Conservation (phyloP, 2,888 invertebrate genomes). For the Anoplius nigerrimus region DNA sequence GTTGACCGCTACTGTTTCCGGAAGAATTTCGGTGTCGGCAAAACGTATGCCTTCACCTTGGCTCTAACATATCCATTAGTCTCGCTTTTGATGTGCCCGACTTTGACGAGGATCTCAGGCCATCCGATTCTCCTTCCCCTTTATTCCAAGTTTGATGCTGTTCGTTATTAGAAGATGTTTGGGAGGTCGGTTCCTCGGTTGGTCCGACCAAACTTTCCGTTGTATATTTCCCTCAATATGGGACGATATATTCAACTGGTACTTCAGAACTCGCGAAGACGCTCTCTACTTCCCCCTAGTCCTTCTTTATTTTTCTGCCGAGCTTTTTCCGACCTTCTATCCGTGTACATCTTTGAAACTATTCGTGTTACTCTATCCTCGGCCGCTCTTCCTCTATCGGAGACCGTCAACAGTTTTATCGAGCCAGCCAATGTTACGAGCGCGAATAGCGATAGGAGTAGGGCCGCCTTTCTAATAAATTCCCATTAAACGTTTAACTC, state of each 20-base stretch:
- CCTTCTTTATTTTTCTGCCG: background rate
- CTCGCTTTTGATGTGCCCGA: constrained; percentile 47
- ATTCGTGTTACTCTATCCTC: too few relatives aligned
- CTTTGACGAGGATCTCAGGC: constrained; percentile 55
- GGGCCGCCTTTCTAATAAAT: background rate
- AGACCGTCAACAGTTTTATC: too few relatives aligned
- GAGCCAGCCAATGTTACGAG: too few relatives aligned
- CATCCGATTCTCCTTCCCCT: constrained; percentile 1
- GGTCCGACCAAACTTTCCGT: too few relatives aligned
- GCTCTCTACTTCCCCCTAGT: constrained; percentile 19
- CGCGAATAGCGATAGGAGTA: too few relatives aligned
- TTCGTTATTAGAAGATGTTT: constrained; percentile 45
- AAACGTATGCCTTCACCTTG: constrained; percentile 28
- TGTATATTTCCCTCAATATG: too few relatives aligned
- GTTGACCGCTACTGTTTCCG: too few relatives aligned
- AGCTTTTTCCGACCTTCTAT: too few relatives aligned
- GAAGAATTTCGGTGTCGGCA: too few relatives aligned
- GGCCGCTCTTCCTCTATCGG: too few relatives aligned
- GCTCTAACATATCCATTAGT: constrained; percentile 58
- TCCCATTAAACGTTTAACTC: constrained; percentile 2
- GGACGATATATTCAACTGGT: too few relatives aligned
- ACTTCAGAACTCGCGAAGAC: background rate
- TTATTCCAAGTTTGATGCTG: constrained; percentile 27
- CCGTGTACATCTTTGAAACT: too few relatives aligned
- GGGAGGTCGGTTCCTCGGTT: constrained; percentile 46